phyloP scores from a whole-genome alignment of 1,140 invertebrate species.

The Drosophila azteca region DNA sequence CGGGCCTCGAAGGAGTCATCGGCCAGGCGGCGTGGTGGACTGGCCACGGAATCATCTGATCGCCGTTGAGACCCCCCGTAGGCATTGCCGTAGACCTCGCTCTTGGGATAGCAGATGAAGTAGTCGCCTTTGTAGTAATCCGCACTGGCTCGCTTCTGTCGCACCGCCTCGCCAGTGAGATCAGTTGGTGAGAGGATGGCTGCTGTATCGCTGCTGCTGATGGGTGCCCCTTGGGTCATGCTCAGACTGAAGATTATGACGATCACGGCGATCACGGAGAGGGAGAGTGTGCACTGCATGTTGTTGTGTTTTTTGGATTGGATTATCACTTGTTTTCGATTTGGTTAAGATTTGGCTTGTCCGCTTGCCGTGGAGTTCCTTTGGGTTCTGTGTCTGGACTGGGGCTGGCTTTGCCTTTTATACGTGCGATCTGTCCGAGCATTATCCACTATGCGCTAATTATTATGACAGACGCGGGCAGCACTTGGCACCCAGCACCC shows the following conservation, averaged over 20 bases:
- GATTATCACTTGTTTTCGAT: neutral
- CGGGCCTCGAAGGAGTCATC: conserved; percentile 45
- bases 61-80: conserved; percentile 38
- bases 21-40: conserved; percentile 16
- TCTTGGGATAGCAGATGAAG: conserved; percentile 71
- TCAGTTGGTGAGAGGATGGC: conserved; percentile 45
- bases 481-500: conserved; percentile 16
- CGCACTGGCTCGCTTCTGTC: conserved; percentile 49
- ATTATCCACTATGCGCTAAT: conserved; percentile 61
- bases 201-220: conserved; percentile 7
- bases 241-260: conserved; percentile 24
- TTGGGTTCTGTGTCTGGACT: conserved; percentile 53
- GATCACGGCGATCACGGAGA: conserved; percentile 30
- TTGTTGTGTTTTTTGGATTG: neutral
- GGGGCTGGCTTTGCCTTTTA: conserved; percentile 43
- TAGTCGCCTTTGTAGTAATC: conserved; percentile 56
- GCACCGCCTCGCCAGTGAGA: conserved; percentile 57
- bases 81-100: conserved; percentile 53
- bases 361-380: conserved; percentile 52
- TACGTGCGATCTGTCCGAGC: conserved; percentile 25
- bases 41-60: conserved; percentile 33
- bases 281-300: conserved; percentile 32
- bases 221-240: conserved; percentile 34
- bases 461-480: conserved; percentile 52
- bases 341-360: conserved; percentile 10